phyloP scores from a whole-genome alignment of 2,113 vertebrate species.

The Rhinoptilus africanus region DNA sequence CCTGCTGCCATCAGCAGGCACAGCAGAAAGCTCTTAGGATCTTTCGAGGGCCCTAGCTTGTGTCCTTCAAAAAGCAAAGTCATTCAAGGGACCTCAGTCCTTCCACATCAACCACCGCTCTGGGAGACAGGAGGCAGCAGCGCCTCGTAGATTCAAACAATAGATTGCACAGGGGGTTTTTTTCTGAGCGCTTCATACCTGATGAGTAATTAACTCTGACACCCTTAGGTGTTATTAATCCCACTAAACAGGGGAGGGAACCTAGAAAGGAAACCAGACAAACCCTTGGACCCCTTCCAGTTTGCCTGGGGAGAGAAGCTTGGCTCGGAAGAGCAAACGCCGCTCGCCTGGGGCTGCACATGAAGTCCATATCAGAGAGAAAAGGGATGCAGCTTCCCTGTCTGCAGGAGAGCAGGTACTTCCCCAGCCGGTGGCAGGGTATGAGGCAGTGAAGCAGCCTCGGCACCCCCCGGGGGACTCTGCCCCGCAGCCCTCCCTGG shows the following conservation, averaged over 20 bases:
- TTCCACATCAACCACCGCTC: neutral
- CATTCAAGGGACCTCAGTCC: neutral
- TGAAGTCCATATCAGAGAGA: neutral
- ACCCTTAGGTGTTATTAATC: constrained; percentile 56
- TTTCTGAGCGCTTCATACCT: neutral
- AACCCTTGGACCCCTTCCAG: constrained; percentile 1
- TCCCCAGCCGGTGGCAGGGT: neutral
- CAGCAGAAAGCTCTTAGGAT: neutral
- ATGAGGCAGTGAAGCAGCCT: neutral
- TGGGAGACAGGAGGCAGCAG: neutral
- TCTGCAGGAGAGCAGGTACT: constrained; percentile 36
- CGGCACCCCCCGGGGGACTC: neutral
- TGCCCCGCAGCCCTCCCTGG: neutral
- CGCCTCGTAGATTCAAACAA: neutral
- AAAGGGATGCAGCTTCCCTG: neutral
- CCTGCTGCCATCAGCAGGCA: neutral
- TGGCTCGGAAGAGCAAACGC: neutral
- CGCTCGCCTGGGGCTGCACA: rapidly evolving
- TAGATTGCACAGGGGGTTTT: neutral
- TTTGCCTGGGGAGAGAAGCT: neutral
- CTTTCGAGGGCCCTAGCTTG: neutral
- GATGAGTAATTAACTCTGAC: constrained; percentile 39
- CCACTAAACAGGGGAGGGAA: constrained; percentile 32
- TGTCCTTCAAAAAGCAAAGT: neutral
- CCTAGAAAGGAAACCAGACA: constrained; percentile 34